Percentiles rank a stretch among this genome's conserved stretches.
These are phyloP conservation scores for Irena cyanogastra DNA, from an alignment of 2,113 vertebrate genomes.

Conservation along the genomic window DNA sequence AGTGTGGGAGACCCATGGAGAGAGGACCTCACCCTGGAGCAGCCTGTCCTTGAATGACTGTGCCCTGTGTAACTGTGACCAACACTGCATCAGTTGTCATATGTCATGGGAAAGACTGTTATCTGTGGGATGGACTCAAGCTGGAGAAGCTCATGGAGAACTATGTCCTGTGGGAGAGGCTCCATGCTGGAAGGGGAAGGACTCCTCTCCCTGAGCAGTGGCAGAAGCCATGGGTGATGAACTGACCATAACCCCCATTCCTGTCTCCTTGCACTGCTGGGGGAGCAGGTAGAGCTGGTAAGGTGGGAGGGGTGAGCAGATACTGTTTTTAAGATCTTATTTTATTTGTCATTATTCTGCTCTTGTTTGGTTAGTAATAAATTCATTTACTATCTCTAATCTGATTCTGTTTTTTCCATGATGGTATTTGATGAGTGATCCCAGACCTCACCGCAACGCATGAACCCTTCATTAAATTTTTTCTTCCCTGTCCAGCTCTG, in stretches of 20 bases:
- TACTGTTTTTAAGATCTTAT: neutral
- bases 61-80: neutral
- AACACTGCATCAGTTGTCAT: neutral
- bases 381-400: neutral
- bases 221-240: neutral
- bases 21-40: neutral
- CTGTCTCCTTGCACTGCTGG: accelerated
- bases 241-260: neutral
- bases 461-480: neutral
- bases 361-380: neutral
- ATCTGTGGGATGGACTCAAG: neutral
- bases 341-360: neutral
- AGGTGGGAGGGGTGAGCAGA: accelerated
- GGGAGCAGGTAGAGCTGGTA: neutral
- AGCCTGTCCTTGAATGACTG: neutral
- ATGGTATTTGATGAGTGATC: neutral
- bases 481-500: neutral
- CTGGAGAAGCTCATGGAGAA: neutral
- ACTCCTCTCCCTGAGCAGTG: neutral
- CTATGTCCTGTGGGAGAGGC: neutral
- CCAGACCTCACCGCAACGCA: neutral
- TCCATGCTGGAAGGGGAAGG: neutral
- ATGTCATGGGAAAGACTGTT: neutral
- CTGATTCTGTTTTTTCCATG: neutral
- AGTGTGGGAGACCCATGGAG: neutral